These are phyloP conservation scores for Coranthus polyacanthus DNA, from an alignment of 2,797 vertebrate genomes.

Conservation along the genomic window DNA sequence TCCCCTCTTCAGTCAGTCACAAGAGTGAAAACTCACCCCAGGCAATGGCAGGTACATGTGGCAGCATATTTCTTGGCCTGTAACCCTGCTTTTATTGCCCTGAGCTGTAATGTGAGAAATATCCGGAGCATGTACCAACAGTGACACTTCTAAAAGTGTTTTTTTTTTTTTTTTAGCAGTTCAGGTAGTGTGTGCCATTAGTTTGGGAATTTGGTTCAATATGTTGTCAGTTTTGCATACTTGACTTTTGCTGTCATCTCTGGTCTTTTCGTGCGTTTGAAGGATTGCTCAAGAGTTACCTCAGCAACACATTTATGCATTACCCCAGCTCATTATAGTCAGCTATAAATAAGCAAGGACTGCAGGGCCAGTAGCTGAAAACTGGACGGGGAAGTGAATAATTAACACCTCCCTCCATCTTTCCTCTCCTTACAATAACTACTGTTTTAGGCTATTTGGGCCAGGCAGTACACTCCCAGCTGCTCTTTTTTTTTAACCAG, in stretches of 20 bases:
- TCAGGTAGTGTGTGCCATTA: constrained; percentile 3
- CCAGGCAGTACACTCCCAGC: constrained; percentile 8
- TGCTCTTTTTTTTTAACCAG: constrained; percentile 24
- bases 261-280: constrained; percentile 7
- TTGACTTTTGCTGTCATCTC: neutral
- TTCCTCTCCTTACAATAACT: constrained; percentile 35
- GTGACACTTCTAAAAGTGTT: constrained; percentile 31
- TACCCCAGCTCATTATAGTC: constrained; percentile 48
- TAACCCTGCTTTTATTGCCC: constrained; percentile 69
- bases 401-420: constrained; percentile 51
- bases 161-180: neutral
- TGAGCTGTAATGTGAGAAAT: constrained; percentile 68
- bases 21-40: constrained; percentile 57
- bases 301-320: constrained; percentile 45
- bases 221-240: neutral
- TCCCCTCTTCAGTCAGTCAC: constrained; percentile 47
- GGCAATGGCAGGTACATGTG: constrained; percentile 71
- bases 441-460: constrained; percentile 27
- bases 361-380: constrained; percentile 43
- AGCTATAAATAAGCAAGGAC: constrained; percentile 52
- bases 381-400: constrained; percentile 59
- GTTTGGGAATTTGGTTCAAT: constrained; percentile 1
- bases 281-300: constrained; percentile 48
- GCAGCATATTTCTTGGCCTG: constrained; percentile 70
- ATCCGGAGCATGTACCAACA: constrained; percentile 64